A percentile compares a stretch with the other conserved stretches of the same genome.
phyloP scores from a whole-genome alignment of 2,888 invertebrate genomes.

The Drosophila infuscata region DNA sequence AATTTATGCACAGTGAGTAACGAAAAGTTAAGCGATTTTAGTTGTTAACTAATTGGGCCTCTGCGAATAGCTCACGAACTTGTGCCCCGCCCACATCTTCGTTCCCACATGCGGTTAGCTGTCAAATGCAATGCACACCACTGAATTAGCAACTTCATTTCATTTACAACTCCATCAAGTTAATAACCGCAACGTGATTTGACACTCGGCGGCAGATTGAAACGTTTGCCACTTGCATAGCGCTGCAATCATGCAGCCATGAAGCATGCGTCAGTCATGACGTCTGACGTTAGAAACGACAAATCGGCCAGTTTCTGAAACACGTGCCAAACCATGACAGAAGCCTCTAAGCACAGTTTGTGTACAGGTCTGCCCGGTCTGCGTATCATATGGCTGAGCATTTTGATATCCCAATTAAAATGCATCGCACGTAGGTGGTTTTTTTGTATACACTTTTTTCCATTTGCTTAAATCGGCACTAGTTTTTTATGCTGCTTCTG shows the following conservation, averaged over 20 bases:
- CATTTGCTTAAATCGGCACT: slow-evolving; percentile 54
- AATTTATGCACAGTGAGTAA: slow-evolving; percentile 58
- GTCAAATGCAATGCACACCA: slow-evolving; percentile 21
- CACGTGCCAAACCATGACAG: slow-evolving; percentile 59
- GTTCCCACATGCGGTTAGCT: background rate
- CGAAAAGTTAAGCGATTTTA: slow-evolving; percentile 56
- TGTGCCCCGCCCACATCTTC: slow-evolving; percentile 9
- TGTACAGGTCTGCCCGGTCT: slow-evolving; percentile 24
- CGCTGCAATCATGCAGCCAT: slow-evolving; percentile 18
- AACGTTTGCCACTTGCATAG: slow-evolving; percentile 41
- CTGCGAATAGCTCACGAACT: slow-evolving; percentile 12
- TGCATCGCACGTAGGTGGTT: slow-evolving; percentile 56
- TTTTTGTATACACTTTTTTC: slow-evolving; percentile 3
- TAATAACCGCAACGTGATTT: slow-evolving; percentile 57
- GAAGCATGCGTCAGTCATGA: slow-evolving; percentile 11
- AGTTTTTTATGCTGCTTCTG: slow-evolving; percentile 55
- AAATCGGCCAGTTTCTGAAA: slow-evolving; percentile 33
- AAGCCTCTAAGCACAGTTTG: slow-evolving; percentile 51
- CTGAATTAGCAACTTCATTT: slow-evolving; percentile 58
- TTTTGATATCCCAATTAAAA: slow-evolving; percentile 52
- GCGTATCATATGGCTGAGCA: slow-evolving; percentile 26
- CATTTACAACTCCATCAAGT: slow-evolving; percentile 54
- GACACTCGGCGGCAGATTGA: slow-evolving; percentile 48
- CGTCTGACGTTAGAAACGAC: slow-evolving; percentile 43
- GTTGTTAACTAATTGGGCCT: slow-evolving; percentile 55